Evolutionary conservation across 2,113 vertebrate genomes (phyloP).

Genomic region (Eptesicus fuscus): DNA sequence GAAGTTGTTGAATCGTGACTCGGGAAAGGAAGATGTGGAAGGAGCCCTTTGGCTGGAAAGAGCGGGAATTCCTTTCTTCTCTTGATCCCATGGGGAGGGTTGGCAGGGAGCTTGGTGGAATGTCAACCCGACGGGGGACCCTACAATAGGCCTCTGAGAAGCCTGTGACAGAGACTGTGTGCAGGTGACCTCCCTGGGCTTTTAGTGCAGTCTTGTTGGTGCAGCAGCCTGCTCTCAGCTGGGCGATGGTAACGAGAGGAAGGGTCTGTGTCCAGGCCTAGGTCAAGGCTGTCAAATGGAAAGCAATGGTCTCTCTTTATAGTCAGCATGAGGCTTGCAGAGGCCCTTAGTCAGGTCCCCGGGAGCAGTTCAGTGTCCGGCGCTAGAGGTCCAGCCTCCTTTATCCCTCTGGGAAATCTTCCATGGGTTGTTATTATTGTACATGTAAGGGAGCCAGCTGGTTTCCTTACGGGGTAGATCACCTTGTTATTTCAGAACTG

Average conservation of each 20-base stretch:
- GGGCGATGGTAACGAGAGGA: not conserved
- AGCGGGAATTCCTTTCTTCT: conserved; percentile 1
- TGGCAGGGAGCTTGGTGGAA: not conserved
- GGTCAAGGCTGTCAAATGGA: not conserved
- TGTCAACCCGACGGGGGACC: not conserved
- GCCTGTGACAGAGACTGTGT: not conserved
- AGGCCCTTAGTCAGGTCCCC: not conserved
- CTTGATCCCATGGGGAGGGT: not conserved
- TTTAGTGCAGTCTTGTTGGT: not conserved
- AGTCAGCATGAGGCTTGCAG: not conserved
- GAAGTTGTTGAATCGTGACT: not conserved
- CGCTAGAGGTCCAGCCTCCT: not conserved
- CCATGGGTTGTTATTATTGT: not conserved
- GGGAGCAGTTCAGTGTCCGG: not conserved
- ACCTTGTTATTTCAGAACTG: not conserved
- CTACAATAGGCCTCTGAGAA: not conserved
- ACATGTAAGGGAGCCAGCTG: not conserved
- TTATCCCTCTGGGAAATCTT: not conserved
- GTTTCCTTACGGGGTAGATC: not conserved
- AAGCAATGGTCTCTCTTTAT: not conserved
- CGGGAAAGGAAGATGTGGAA: not conserved
- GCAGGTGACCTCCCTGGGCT: not conserved
- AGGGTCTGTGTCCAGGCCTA: not conserved
- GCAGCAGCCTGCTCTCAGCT: not conserved
- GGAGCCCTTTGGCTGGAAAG: not conserved